phyloP scores from a whole-genome alignment of 1,140 invertebrate species.

The Solenopsis fugax region DNA sequence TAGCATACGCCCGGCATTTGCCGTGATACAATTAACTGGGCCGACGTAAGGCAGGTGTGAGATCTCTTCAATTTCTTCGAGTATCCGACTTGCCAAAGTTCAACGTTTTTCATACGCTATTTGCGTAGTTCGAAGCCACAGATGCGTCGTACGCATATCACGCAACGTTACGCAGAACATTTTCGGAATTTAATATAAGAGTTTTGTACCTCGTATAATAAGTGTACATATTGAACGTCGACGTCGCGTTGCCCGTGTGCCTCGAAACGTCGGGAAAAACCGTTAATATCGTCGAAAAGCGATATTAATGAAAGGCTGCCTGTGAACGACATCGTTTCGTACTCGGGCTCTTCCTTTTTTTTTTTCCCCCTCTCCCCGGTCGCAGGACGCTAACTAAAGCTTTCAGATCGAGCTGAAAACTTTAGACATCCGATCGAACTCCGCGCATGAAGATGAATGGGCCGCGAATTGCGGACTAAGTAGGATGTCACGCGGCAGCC shows the following conservation, averaged over 20 bases:
- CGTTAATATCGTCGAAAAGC: conserved; percentile 19
- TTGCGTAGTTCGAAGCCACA: neutral
- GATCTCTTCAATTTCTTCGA: conserved; percentile 50
- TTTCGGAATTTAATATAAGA: conserved; percentile 9
- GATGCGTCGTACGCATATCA: neutral
- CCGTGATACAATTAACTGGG: conserved; percentile 59
- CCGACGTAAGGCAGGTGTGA: conserved; percentile 19
- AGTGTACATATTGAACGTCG: neutral
- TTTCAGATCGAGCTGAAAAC: conserved; percentile 62
- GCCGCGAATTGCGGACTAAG: conserved; percentile 74
- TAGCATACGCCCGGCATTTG: conserved; percentile 57
- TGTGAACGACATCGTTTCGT: conserved; percentile 56
- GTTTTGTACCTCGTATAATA: neutral
- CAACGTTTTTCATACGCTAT: neutral
- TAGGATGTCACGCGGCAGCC: conserved; percentile 74
- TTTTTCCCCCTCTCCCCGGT: neutral
- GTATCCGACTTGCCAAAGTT: neutral
- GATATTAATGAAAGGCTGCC: conserved; percentile 52
- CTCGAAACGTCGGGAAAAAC: conserved; percentile 7
- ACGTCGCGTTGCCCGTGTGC: neutral
- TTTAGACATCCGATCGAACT: conserved; percentile 68
- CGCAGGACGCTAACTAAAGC: conserved; percentile 47
- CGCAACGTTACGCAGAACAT: neutral
- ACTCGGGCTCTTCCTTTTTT: conserved; percentile 39
- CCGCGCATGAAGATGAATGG: conserved; percentile 72